Evolutionary conservation across 2,888 invertebrate species (phyloP).

Genomic region (Lasiommata megera): DNA sequence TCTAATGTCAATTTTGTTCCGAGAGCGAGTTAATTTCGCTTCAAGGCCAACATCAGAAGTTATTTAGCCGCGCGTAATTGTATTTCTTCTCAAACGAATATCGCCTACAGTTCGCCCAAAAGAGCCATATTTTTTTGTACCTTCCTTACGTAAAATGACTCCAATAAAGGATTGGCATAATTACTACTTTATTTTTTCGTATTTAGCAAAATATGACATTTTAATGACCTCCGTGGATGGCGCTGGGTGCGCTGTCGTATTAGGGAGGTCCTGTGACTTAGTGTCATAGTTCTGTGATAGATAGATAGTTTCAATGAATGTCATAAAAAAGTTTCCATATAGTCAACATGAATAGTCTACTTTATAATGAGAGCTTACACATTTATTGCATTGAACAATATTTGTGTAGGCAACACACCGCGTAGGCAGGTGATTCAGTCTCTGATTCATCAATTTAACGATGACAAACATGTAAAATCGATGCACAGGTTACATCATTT

Average conservation of each 20-base stretch:
- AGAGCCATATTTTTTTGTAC: not conserved
- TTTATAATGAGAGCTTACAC: not conserved
- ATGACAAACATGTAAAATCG: not conserved
- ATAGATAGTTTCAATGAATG: not conserved
- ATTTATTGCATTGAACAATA: not conserved
- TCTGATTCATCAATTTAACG: slow-evolving; percentile 8
- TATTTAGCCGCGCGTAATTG: slow-evolving; percentile 4
- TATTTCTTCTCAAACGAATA: not conserved
- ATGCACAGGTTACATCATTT: too few species aligned
- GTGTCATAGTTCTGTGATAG: too few species aligned
- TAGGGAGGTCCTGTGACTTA: too few species aligned
- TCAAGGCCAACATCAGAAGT: not conserved
- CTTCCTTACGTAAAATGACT: not conserved
- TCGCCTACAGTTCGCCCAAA: not conserved
- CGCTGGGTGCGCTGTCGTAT: too few species aligned
- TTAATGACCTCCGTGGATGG: too few species aligned
- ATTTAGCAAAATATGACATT: too few species aligned
- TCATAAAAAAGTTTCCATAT: not conserved
- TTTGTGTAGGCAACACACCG: not conserved
- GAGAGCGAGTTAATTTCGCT: not conserved
- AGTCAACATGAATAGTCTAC: not conserved
- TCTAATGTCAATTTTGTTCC: not conserved
- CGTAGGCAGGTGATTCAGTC: slow-evolving; percentile 6
- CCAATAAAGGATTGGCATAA: not conserved
- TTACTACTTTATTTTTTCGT: too few species aligned